Evolutionary conservation across 2,888 invertebrate genomes (phyloP), one percentile per base, ranked within the genome.

Genomic region (Nephrotoma guestfalica): DNA sequence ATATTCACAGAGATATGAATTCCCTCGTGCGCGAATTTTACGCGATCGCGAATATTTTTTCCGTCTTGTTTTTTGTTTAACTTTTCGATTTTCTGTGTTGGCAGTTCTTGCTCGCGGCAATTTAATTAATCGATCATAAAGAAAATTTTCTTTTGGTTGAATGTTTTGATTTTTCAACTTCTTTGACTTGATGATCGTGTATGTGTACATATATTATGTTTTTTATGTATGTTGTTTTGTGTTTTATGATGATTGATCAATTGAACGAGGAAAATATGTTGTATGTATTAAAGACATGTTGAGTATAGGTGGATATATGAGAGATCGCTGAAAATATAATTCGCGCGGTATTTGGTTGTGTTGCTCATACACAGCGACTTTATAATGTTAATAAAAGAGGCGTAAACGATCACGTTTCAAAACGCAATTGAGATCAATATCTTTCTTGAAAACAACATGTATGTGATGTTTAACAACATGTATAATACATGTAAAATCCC

Each of bases 361-460:
- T 71, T 71, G 71, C 18, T 18, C 57, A 71, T 71, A 30, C 30
- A 71, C 71, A 71, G 30, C 71, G 71, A 30, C 30, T 71, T 71
- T 71, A 71, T 71, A 43, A 85, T 47, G 83, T 51, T 87, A 86
- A 87, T 71, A 87, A 51, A 85, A 84, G 9, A 87, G 87, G 87
- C 87, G 87, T 86, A 71, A 86, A 85, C 57, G n/a, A 87, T 87
- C 87, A 87, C 87, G 87, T 87, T 43, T 45, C 42, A 85, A 45
- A 85, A 43, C 85, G 85, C 84, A 84, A 84, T 84, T 41, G 41
- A 84, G 84, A 84, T 84, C 84, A 42, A 84, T 41, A 41, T 84
- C 84, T 41, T 84, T 9, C 9, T 30, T 18, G 5, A 71, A 71
- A 18, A 71, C 30, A 71, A 13, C 13, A 47, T 47, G 47, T 57